phyloP scores from a whole-genome alignment of 2,797 vertebrate species.

The Microctenopoma stevenorrisi region DNA sequence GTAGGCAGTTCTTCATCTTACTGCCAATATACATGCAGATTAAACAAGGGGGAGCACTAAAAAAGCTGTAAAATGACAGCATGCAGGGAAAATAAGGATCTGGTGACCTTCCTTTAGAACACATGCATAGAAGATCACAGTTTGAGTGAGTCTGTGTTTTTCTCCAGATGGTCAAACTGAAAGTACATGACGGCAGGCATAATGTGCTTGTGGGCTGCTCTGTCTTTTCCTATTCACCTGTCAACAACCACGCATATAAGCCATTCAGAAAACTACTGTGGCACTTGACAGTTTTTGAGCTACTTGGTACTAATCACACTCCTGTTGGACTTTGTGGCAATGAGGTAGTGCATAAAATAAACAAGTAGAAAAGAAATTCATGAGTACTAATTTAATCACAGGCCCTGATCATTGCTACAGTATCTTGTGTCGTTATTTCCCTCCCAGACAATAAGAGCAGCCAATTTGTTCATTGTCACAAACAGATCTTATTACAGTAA shows the following conservation, averaged over 20 bases:
- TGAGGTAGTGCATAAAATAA: slow-evolving; percentile 74
- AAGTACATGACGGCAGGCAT: slow-evolving; percentile 10
- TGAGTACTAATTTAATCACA: slow-evolving; percentile 62
- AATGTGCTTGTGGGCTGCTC: slow-evolving; percentile 32
- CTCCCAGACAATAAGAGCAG: slow-evolving; percentile 35
- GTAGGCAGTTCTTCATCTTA: neutral
- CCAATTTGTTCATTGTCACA: slow-evolving; percentile 44
- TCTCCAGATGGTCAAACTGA: slow-evolving; percentile 4
- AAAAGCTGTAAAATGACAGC: neutral
- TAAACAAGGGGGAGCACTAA: slow-evolving; percentile 10
- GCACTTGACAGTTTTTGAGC: slow-evolving; percentile 28
- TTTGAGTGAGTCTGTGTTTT: slow-evolving; percentile 2
- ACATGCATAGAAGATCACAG: slow-evolving; percentile 43
- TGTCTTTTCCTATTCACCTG: neutral
- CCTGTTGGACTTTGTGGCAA: slow-evolving; percentile 50
- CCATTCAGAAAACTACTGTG: slow-evolving; percentile 36
- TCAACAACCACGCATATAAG: neutral
- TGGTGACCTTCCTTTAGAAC: slow-evolving; percentile 18
- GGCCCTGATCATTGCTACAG: slow-evolving; percentile 79
- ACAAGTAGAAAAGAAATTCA: slow-evolving; percentile 4
- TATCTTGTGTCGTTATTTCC: slow-evolving; percentile 67
- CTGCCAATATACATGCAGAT: slow-evolving; percentile 15
- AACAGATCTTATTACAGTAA: slow-evolving; percentile 20
- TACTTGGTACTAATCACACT: slow-evolving; percentile 39
- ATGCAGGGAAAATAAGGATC: neutral